Evolutionary conservation across 2,797 vertebrate species (phyloP).

Genomic region (Microcaecilia unicolor): DNA sequence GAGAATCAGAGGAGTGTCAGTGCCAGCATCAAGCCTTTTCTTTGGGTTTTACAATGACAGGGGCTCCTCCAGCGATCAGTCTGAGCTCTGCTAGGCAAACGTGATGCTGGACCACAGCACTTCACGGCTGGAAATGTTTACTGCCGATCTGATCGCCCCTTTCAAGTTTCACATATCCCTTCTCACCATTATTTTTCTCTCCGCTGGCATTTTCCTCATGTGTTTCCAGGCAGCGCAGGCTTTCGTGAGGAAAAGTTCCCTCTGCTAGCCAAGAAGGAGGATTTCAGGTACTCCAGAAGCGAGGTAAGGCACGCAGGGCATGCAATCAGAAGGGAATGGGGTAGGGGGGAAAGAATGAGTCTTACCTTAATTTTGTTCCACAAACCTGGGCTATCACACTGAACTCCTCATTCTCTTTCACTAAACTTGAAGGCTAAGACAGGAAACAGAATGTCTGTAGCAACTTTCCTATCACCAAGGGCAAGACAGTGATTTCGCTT

Average conservation of each 20-base stretch:
- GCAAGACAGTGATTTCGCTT: too few species aligned
- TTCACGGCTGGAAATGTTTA: neutral
- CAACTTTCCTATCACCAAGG: too few species aligned
- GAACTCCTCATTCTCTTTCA: too few species aligned
- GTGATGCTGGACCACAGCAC: neutral
- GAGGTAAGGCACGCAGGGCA: conserved; percentile 4
- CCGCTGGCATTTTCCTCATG: neutral
- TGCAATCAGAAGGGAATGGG: too few species aligned
- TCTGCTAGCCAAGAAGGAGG: neutral
- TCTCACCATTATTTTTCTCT: neutral
- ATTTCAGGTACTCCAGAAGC: neutral
- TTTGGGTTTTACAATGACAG: neutral
- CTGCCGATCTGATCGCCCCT: neutral
- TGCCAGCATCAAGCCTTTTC: neutral
- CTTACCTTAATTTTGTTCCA: too few species aligned
- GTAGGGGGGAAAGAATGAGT: too few species aligned
- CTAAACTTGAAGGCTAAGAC: too few species aligned
- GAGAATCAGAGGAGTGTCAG: neutral
- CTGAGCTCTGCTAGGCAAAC: neutral
- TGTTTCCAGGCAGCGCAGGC: neutral
- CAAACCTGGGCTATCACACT: too few species aligned
- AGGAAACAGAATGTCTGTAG: too few species aligned
- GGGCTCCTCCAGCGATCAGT: neutral
- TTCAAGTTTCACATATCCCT: too few species aligned
- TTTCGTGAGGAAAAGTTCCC: neutral